Evolutionary conservation across 2,888 invertebrate species (phyloP).

Genomic region (Laothoe populi): DNA sequence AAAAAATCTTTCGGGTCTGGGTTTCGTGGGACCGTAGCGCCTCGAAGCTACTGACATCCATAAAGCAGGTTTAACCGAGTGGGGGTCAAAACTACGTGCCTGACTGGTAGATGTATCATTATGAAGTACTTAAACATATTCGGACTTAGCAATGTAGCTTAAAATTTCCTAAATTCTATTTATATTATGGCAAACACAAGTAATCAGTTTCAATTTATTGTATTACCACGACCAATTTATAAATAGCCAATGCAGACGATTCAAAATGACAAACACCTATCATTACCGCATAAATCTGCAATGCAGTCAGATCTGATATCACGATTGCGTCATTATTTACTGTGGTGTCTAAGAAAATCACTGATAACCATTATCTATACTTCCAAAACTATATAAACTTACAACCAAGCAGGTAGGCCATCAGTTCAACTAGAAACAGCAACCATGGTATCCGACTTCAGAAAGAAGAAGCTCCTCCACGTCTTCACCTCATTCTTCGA

Average conservation of each 20-base stretch:
- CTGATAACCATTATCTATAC: constrained; percentile 39
- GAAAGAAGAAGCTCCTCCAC: constrained; percentile 94
- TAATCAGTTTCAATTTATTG: too few species aligned
- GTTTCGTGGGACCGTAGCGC: too few species aligned
- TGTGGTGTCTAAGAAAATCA: constrained; percentile 23
- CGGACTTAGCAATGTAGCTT: too few species aligned
- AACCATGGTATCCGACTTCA: constrained; percentile 91
- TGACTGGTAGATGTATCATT: too few species aligned
- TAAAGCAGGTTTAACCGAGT: too few species aligned
- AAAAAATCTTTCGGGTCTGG: too few species aligned
- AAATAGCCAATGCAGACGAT: constrained; percentile 1
- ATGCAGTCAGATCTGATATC: constrained; percentile 27
- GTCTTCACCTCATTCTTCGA: constrained; percentile 95
- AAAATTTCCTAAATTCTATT: too few species aligned
- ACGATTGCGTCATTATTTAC: constrained; percentile 28
- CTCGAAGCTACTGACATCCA: too few species aligned
- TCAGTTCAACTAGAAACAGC: constrained; percentile 45
- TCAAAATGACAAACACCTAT: not conserved
- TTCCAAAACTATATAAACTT: constrained; percentile 38
- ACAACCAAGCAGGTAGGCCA: constrained; percentile 16
- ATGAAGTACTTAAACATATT: too few species aligned
- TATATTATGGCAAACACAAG: too few species aligned
- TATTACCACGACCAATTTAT: not conserved
- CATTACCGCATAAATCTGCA: constrained; percentile 24
- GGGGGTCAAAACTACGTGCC: too few species aligned